Evolutionary conservation across 2,888 invertebrate species (phyloP), one percentile per base, ranked within the genome.

Genomic region (Zele albiditarsus): DNA sequence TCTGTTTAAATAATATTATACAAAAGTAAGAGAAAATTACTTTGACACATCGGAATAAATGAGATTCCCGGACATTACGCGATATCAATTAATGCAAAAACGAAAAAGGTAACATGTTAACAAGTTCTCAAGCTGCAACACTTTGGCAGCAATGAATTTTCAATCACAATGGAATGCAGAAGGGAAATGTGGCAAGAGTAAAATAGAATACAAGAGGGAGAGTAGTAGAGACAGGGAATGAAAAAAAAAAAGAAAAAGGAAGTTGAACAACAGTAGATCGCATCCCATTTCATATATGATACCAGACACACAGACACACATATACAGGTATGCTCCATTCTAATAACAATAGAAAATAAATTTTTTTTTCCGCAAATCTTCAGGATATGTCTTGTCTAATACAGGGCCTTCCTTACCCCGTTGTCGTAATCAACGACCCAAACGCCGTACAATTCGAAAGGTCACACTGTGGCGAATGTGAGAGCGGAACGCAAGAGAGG

Each of bases 361-460:
- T 77, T 79, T 80, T 74, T 76, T 78, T 80, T 73, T 75, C 77
- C 77, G 77, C 71, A 53, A 77, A 76, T 73, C 72, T 74, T 79
- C 71, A 75, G 66, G 65, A 74, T 74, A 72, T 74, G 68, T 66
- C 66, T 20, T 57, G 68, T 49, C 53, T 70, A 14, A 14, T 65
- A 60, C 28, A 66, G 38, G 66, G 73, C 23, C 63, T 10, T 58
- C 68, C 71, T 65, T 33, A 46, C 57, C 67, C 73, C 69, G 25
- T 3, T 27, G 14, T 33, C 62, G 10, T 49, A 42, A 67, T 53
- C 70, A 53, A 33, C 25, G 25, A 66, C 53, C n/a, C 67, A 53
- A 53, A 74, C 70, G 69, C 67, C 65, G 75, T 75, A 76, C 79
- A 78, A 80, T 79, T 80, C 80, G 80, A 80, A 80, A 80, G 80